These are phyloP conservation scores for Simalia tracyae DNA, from an alignment of 2,797 vertebrate genomes.

Conservation along the genomic window DNA sequence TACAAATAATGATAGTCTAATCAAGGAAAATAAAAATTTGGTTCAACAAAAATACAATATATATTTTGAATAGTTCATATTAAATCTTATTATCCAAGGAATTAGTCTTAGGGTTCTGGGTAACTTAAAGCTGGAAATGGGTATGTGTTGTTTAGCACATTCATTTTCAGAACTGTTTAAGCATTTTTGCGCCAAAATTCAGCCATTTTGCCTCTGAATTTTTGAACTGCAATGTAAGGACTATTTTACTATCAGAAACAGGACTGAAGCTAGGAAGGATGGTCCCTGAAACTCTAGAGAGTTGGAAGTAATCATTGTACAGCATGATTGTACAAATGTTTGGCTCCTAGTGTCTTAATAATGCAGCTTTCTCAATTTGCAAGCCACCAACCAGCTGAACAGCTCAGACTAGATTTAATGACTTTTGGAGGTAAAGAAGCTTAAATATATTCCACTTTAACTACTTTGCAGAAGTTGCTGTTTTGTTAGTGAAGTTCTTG, in stretches of 20 bases:
- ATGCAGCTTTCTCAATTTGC: not conserved
- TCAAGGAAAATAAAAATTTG: not conserved
- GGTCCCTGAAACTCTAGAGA: too few species aligned
- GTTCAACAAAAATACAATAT: too few species aligned
- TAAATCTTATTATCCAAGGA: not conserved
- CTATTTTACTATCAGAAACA: not conserved
- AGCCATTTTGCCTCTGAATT: not conserved
- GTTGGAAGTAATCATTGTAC: not conserved
- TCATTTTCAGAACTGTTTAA: not conserved
- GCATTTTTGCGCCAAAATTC: not conserved
- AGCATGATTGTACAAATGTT: not conserved
- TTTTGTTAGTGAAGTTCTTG: not conserved
- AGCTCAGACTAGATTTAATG: not conserved
- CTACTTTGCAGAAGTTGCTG: not conserved
- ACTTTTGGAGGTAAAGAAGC: not conserved
- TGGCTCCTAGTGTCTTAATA: not conserved
- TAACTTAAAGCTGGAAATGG: not conserved
- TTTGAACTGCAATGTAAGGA: not conserved
- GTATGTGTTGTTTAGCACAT: not conserved
- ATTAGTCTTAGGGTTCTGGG: not conserved
- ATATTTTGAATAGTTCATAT: not conserved
- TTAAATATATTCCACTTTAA: not conserved
- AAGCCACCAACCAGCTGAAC: not conserved
- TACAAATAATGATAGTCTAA: not conserved
- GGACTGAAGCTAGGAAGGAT: not conserved